Conservation (phyloP, 2,797 vertebrate genomes). For the Liasis olivaceus region DNA sequence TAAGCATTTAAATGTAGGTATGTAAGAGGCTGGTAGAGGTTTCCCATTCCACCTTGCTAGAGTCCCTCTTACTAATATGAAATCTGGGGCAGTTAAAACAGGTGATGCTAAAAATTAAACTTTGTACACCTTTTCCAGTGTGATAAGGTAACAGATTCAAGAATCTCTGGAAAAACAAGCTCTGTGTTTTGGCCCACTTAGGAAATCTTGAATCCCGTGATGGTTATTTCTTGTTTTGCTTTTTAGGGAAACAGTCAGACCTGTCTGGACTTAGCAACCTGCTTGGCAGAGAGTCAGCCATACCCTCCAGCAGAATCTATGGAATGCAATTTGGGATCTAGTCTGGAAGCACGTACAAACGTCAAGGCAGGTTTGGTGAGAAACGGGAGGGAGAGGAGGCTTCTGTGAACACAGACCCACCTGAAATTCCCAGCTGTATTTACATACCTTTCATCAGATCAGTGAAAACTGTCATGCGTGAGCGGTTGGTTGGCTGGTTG, state of each 20-base stretch:
- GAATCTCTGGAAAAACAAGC: background rate
- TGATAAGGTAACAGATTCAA: background rate
- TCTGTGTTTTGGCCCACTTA: background rate
- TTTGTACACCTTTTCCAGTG: background rate
- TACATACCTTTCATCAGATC: background rate
- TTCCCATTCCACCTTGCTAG: no score
- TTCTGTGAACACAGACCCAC: background rate
- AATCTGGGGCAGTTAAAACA: background rate
- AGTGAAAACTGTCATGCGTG: background rate
- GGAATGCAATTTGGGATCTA: background rate
- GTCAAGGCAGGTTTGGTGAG: background rate
- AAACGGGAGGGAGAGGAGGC: background rate
- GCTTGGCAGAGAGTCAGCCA: background rate
- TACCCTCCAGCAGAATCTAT: background rate
- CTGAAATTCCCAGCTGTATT: background rate
- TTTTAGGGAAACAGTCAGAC: background rate
- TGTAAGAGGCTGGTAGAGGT: background rate
- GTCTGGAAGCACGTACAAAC: background rate
- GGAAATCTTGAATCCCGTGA: background rate
- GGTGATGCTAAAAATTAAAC: background rate
- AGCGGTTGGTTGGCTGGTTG: background rate
- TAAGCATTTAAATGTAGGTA: background rate
- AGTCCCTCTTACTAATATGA: background rate
- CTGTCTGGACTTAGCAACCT: background rate
- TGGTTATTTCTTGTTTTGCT: background rate